These are phyloP conservation scores for Pseudobourletiella spinata DNA, from an alignment of 1,140 invertebrate species.

Conservation along the genomic window DNA sequence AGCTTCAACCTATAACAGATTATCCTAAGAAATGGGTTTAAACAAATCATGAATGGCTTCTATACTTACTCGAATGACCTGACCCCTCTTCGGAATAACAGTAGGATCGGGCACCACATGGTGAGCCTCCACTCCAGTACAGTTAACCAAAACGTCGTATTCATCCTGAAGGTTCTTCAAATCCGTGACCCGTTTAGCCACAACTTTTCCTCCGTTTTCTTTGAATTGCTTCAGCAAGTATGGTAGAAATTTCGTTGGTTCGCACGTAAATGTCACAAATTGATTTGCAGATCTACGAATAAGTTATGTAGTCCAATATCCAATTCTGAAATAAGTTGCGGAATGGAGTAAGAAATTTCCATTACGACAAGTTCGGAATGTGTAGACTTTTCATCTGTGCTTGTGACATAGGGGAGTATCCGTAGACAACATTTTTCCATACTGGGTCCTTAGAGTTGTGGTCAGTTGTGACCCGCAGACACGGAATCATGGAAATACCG, in stretches of 20 bases:
- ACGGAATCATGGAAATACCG: slow-evolving; percentile 52
- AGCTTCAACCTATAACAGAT: slow-evolving; percentile 47
- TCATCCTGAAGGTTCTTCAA: slow-evolving; percentile 46
- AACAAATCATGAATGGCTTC: neutral
- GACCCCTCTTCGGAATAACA: slow-evolving; percentile 22
- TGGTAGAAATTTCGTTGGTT: slow-evolving; percentile 50
- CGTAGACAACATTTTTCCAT: slow-evolving; percentile 47
- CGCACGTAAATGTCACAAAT: slow-evolving; percentile 54
- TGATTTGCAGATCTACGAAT: no score
- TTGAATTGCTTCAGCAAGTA: slow-evolving; percentile 52
- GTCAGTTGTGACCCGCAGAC: slow-evolving; percentile 44
- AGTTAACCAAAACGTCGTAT: slow-evolving; percentile 63
- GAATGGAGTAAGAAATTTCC: no score
- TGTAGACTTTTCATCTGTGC: no score
- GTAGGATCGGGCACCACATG: slow-evolving; percentile 9
- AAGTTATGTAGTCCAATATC: no score
- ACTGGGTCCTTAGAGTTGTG: slow-evolving; percentile 21
- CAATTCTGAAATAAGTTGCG: no score
- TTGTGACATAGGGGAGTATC: no score
- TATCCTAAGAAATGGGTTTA: neutral
- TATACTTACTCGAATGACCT: neutral
- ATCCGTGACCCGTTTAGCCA: slow-evolving; percentile 45
- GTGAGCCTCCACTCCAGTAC: slow-evolving; percentile 55
- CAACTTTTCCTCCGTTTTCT: slow-evolving; percentile 47
- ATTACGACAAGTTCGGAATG: no score